These are phyloP conservation scores for Homarus americanus DNA, from an alignment of 1,140 invertebrate species.

Conservation along the genomic window DNA sequence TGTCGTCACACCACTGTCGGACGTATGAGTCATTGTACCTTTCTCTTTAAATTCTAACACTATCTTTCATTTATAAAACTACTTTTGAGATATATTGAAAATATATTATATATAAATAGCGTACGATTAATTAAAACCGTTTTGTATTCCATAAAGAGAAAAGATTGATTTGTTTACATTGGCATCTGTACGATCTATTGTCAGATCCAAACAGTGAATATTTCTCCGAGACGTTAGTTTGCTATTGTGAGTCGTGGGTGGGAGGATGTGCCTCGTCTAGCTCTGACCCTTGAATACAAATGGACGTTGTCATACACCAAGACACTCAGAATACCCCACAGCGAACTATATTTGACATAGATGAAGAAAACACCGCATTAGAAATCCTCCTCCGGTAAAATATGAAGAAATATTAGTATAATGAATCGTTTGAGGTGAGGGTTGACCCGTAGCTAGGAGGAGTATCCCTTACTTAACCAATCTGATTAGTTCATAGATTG, in stretches of 20 bases:
- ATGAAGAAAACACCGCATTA: background rate
- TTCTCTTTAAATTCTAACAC: background rate
- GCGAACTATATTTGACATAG: background rate
- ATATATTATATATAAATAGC: no score
- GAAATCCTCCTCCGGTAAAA: background rate
- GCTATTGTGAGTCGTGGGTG: background rate
- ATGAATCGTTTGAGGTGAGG: constrained; percentile 14
- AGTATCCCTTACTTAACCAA: background rate
- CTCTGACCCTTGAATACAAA: background rate
- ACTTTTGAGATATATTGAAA: no score
- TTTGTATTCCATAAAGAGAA: background rate
- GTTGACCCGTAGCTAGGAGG: constrained; percentile 24
- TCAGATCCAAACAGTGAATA: constrained; percentile 11
- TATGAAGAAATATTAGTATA: background rate
- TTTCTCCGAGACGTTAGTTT: constrained; percentile 27
- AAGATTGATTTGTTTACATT: constrained; percentile 50
- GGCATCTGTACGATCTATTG: constrained; percentile 68
- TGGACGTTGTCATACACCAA: no score
- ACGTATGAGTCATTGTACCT: constrained; percentile 4
- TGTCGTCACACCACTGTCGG: background rate
- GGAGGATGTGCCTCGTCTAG: background rate
- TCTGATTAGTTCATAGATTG: background rate
- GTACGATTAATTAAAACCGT: no score
- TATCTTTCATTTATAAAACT: no score
- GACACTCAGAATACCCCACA: no score